Percentiles rank a stretch among this genome's conserved stretches.
Conservation (phyloP, 2,113 vertebrate genomes). For the Caranx ignobilis region DNA sequence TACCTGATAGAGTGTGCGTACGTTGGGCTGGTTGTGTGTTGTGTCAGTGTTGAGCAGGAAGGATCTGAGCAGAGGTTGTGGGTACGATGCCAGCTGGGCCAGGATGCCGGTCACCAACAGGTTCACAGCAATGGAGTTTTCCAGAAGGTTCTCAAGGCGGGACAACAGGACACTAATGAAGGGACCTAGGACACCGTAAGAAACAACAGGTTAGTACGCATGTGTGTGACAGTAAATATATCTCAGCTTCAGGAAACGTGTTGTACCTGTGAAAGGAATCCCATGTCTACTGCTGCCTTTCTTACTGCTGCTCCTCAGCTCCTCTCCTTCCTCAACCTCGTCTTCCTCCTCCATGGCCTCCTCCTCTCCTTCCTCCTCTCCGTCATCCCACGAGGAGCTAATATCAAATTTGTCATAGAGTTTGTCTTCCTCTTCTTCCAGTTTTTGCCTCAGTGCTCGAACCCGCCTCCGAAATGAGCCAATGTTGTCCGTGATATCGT, state of each 20-base stretch:
- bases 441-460: conserved; percentile 65
- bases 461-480: conserved; percentile 57
- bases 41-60: conserved; percentile 92
- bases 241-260: neutral
- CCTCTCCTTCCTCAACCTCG: conserved; percentile 57
- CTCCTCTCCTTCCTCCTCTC: conserved; percentile 58
- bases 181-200: conserved; percentile 84
- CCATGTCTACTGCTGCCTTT: conserved; percentile 65
- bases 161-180: conserved; percentile 97
- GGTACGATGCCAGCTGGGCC: conserved; percentile 93
- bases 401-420: conserved; percentile 68
- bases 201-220: neutral
- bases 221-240: neutral
- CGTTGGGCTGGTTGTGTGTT: conserved; percentile 84
- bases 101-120: conserved; percentile 94
- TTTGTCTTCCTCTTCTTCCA: conserved; percentile 79
- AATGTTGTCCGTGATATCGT: conserved; percentile 61
- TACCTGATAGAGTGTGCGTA: conserved; percentile 94
- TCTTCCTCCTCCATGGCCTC: conserved; percentile 80
- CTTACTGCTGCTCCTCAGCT: conserved; percentile 25
- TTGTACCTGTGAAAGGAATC: conserved; percentile 89
- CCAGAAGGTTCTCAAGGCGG: conserved; percentile 95
- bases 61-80: conserved; percentile 92
- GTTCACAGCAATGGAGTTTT: conserved; percentile 95
- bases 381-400: conserved; percentile 72